Percentiles rank a stretch among this genome's conserved stretches.
These are phyloP conservation scores for Felis chaus DNA, from an alignment of 2,113 vertebrate genomes.

Conservation along the genomic window DNA sequence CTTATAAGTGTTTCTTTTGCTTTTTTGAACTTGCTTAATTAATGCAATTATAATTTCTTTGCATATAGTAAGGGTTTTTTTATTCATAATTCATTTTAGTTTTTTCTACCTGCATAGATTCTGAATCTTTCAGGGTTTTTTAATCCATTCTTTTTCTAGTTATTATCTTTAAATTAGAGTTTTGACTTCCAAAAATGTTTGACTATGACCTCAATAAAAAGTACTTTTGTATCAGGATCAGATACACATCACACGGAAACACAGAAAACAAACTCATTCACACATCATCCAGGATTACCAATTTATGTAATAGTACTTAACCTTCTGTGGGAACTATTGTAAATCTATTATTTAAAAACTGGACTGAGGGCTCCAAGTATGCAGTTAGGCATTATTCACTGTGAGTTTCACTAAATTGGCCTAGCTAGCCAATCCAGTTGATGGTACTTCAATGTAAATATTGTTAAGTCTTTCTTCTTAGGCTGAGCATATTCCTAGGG, in stretches of 20 bases:
- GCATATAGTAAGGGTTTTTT: not conserved
- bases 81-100: constrained; percentile 8
- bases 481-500: not conserved
- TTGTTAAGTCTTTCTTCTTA: not conserved
- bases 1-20: not conserved
- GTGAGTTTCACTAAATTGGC: not conserved
- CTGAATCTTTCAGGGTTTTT: not conserved
- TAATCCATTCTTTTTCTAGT: not conserved
- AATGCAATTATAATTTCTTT: not conserved
- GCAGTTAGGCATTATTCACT: not conserved
- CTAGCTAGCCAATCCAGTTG: not conserved
- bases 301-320: not conserved
- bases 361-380: not conserved
- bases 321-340: not conserved
- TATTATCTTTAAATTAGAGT: not conserved
- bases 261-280: not conserved
- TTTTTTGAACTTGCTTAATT: not conserved
- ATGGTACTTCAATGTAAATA: not conserved
- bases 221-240: not conserved
- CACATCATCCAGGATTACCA: not conserved
- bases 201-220: not conserved
- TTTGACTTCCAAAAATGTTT: not conserved
- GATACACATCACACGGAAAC: not conserved
- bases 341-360: not conserved
- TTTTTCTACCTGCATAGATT: not conserved